Percentiles rank a stretch among this genome's conserved stretches.
Evolutionary conservation across 2,113 vertebrate species (phyloP).

Genomic region (Mellivora capensis): DNA sequence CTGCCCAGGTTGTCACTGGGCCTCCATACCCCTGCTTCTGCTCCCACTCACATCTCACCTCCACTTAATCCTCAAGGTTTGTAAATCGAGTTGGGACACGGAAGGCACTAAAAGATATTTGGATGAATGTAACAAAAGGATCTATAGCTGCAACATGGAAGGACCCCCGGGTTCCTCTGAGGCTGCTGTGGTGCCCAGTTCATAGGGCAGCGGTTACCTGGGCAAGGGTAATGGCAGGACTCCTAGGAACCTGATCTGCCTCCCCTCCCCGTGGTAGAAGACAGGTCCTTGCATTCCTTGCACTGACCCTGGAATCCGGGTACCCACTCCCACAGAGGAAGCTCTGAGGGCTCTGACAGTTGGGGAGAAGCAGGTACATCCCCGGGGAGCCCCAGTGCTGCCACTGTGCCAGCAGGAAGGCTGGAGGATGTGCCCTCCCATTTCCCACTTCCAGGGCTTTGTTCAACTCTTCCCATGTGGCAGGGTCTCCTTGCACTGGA

Average conservation of each 20-base stretch:
- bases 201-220: neutral
- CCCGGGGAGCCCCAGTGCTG: accelerated
- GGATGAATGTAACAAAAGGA: neutral
- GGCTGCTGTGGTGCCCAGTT: neutral
- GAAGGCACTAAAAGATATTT: neutral
- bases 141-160: neutral
- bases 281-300: neutral
- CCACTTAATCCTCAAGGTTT: neutral
- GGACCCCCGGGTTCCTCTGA: neutral
- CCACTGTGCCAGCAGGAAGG: neutral
- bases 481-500: neutral
- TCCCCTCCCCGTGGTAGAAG: neutral
- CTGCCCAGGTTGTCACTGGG: neutral
- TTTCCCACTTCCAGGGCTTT: neutral
- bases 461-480: neutral
- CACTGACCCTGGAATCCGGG: neutral
- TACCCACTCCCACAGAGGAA: neutral
- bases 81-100: neutral
- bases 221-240: neutral
- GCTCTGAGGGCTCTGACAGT: neutral
- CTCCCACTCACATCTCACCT: neutral
- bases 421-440: neutral
- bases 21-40: neutral
- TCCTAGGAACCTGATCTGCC: neutral
- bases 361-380: neutral